Evolutionary conservation across 2,113 vertebrate genomes (phyloP).

Genomic region (Phalacrocorax brasilianus): DNA sequence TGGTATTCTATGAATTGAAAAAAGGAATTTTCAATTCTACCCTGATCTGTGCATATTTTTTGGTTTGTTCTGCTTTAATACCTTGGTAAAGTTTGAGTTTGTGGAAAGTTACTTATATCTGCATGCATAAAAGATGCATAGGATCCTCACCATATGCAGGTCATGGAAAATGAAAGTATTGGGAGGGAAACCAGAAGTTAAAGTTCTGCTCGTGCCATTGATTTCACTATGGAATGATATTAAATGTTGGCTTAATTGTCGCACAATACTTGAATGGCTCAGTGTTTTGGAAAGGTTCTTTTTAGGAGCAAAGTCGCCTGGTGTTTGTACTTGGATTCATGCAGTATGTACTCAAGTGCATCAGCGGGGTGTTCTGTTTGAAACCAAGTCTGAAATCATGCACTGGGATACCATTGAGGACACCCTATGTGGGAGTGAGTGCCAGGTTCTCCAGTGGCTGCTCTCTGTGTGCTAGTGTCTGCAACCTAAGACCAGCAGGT

Average conservation of each 20-base stretch:
- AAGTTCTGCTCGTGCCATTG: neutral
- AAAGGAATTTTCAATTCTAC: neutral
- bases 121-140: neutral
- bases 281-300: neutral
- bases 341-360: fast-evolving
- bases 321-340: neutral
- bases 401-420: neutral
- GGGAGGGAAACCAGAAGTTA: neutral
- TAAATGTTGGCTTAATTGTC: neutral
- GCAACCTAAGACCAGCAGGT: neutral
- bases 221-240: neutral
- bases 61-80: neutral
- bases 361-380: neutral
- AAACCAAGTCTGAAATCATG: neutral
- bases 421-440: fast-evolving
- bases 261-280: neutral
- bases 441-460: neutral
- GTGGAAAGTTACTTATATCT: neutral
- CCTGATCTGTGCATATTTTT: neutral
- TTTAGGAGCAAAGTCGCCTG: neutral
- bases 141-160: neutral
- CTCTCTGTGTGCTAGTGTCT: neutral
- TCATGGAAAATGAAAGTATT: neutral
- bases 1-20: neutral
- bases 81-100: neutral